Evolutionary conservation across 64 coral and sea anemone species (phyloP).

Genomic region (Stichodactyla mertensii): DNA sequence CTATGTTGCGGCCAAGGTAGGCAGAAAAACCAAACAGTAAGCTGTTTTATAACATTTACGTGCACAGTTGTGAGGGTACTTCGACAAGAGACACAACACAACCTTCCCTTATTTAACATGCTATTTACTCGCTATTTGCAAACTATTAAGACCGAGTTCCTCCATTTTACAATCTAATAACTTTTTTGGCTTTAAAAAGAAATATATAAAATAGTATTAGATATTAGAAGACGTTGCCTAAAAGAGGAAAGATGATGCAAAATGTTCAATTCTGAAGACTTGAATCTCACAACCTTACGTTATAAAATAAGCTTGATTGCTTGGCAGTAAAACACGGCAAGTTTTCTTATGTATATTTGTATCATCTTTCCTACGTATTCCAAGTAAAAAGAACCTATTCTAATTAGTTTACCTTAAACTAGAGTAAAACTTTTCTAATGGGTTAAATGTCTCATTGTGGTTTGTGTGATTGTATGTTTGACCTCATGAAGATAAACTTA

Average conservation of each 20-base stretch:
- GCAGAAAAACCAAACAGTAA: background rate
- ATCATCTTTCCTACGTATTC: background rate
- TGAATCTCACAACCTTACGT: background rate
- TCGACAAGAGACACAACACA: background rate
- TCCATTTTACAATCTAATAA: background rate
- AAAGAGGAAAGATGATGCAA: background rate
- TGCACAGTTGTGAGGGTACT: slow-evolving; percentile 4
- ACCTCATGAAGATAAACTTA: background rate
- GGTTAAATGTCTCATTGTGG: background rate
- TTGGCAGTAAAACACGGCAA: background rate
- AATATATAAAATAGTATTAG: background rate
- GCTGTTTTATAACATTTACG: background rate
- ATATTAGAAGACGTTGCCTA: background rate
- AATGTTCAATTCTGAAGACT: background rate
- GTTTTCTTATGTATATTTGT: background rate
- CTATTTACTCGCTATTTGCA: slow-evolving; percentile 47
- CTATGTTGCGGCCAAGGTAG: slow-evolving; percentile 53
- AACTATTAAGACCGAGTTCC: slow-evolving; percentile 4
- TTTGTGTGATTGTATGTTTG: background rate
- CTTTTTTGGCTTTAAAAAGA: background rate
- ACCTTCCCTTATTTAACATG: slow-evolving; percentile 23
- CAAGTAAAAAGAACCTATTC: background rate
- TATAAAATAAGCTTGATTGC: background rate
- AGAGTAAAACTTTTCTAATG: background rate
- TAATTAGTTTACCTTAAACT: background rate